A percentile compares a stretch with the other conserved stretches of the same genome.
Evolutionary conservation across 1,140 invertebrate genomes (phyloP).

Genomic region (Lerema accius): DNA sequence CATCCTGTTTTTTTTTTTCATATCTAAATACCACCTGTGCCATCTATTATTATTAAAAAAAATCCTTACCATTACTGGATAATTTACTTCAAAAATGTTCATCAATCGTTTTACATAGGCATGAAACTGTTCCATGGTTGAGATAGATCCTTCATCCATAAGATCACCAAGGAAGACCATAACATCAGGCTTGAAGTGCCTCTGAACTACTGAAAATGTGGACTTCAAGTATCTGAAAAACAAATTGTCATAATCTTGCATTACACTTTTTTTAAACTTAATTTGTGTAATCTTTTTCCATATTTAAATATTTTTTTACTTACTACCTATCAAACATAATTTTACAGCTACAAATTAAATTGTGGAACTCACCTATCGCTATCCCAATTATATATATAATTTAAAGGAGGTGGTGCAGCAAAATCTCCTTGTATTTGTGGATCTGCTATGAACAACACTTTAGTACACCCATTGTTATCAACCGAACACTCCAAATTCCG

Average conservation of each 20-base stretch:
- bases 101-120: constrained; percentile 88
- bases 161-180: constrained; percentile 95
- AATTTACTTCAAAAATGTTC: constrained; percentile 86
- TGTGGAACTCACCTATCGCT: constrained; percentile 87
- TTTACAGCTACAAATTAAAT: constrained; percentile 3
- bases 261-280: too few relatives aligned
- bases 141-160: constrained; percentile 95
- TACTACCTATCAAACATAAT: too few relatives aligned
- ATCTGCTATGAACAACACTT: constrained; percentile 94
- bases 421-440: constrained; percentile 94
- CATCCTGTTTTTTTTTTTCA: too few relatives aligned
- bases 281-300: too few relatives aligned
- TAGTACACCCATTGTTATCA: constrained; percentile 83
- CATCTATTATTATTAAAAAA: constrained; percentile 1
- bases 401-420: constrained; percentile 85
- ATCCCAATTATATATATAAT: constrained; percentile 88
- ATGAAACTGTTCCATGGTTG: constrained; percentile 86
- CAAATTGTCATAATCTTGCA: constrained; percentile 6
- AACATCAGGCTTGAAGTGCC: constrained; percentile 91
- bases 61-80: constrained; percentile 81
- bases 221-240: constrained; percentile 88
- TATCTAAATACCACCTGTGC: too few relatives aligned
- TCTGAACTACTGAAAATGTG: constrained; percentile 89
- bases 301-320: too few relatives aligned
- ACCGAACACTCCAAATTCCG: constrained; percentile 82